Base-by-base conservation (phyloP, 2,113 vertebrate species). In the Alouatta palliata region DNA sequence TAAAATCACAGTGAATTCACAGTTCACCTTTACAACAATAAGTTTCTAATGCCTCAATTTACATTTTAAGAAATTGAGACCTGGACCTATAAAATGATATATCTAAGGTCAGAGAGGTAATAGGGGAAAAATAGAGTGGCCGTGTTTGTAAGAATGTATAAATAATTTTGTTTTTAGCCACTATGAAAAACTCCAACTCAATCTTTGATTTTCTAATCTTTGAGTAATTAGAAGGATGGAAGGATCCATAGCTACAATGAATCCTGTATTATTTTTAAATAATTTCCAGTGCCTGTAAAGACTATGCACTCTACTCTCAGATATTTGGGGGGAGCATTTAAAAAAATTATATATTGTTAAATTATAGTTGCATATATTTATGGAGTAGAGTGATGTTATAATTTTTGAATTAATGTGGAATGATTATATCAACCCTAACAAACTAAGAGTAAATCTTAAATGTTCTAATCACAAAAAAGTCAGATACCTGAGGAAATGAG, bases 131-230 rank as follows among this genome's bases (percentile, higher is more conserved):
- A 45, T 19, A 83, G 4, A 92, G 35, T 3, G 7, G 25, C 2
- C 20, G 1, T 66, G 3, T 87, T 90, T 37, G 7, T 17, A 90
- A 43, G 70, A 68, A 70, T 80, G 8, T 52, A 0, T 13, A 32
- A 91, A 52, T 83, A 27, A 91, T 93, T 83, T 96, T 88, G 76
- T 58, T 88, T 68, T 89, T 32, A 49, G 14, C 66, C 84, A 2
- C 25, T 73, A 3, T 80, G 76, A 43, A 23, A 86, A 92, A 52
- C 13, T 85, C 9, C 68, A 64, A 35, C 52, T 52, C 27, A 49
- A 30, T 83, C 49, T 85, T 82, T 94, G 30, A 83, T 54, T 91
- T 94, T 86, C 47, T 88, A 70, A 82, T n/a, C 35, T 94, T 91
- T 52, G 54, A 75, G 19, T 52, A 43, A 87, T 40, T 77, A 21